Evolutionary conservation across 2,797 vertebrate genomes (phyloP).

Genomic region (Pachyuromys duprasi): DNA sequence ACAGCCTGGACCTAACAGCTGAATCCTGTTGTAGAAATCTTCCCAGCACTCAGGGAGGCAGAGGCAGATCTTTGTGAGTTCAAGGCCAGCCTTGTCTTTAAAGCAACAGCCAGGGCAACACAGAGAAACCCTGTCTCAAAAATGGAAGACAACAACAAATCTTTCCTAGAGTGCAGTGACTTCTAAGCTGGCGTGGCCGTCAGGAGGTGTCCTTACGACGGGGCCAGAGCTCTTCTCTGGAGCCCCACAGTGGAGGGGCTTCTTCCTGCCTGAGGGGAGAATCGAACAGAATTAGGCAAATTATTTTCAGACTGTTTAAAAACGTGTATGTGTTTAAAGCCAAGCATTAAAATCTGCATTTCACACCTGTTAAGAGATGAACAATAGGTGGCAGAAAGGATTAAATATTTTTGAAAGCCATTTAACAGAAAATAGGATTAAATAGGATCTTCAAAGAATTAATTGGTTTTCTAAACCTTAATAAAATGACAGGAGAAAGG

Average conservation of each 20-base stretch:
- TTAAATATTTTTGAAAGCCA: not conserved
- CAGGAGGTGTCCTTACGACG: too few species aligned
- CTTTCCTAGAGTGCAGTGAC: not conserved
- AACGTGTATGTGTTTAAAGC: not conserved
- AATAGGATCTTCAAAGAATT: not conserved
- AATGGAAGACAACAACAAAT: too few species aligned
- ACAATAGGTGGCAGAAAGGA: not conserved
- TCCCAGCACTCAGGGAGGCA: too few species aligned
- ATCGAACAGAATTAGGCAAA: not conserved
- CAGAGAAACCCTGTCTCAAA: too few species aligned
- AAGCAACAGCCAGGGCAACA: too few species aligned
- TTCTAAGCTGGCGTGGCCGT: too few species aligned
- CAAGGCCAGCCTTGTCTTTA: too few species aligned
- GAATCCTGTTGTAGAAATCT: not conserved
- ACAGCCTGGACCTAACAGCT: not conserved
- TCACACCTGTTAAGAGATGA: not conserved
- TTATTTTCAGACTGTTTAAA: not conserved
- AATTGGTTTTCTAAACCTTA: conserved; percentile 24
- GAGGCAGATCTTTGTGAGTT: too few species aligned
- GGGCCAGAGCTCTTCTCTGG: not conserved
- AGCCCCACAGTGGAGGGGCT: not conserved
- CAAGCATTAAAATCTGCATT: not conserved
- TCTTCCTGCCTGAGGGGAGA: not conserved
- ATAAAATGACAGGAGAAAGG: not conserved
- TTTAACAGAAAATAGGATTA: conserved; percentile 10